These are phyloP conservation scores for Aphis gossypii DNA, from an alignment of 1,140 invertebrate genomes.

Conservation along the genomic window DNA sequence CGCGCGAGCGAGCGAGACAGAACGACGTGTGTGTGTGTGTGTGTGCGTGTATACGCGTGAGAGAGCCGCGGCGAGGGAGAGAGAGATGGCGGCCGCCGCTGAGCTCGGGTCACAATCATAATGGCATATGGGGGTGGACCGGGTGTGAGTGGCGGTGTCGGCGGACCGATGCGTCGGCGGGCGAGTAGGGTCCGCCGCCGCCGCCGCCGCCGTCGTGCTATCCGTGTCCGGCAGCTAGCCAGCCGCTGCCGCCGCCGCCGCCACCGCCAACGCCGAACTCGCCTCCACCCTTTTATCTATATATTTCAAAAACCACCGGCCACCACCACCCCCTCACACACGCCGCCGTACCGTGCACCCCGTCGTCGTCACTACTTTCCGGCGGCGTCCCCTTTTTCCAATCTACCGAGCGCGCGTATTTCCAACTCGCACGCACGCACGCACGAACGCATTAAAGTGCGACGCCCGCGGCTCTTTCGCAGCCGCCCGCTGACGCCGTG, in stretches of 20 bases:
- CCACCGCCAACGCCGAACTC: background rate
- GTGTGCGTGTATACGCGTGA: background rate
- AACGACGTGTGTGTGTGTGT: background rate
- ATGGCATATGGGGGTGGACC: conserved; percentile 45
- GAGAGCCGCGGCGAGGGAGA: background rate
- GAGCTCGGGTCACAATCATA: conserved; percentile 52
- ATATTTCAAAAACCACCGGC: conserved; percentile 37
- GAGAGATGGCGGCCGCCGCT: conserved; percentile 28
- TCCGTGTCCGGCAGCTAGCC: conserved; percentile 56
- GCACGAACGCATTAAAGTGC: conserved; percentile 12
- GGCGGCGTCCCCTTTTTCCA: conserved; percentile 49
- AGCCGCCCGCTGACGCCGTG: background rate
- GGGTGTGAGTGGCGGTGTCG: conserved; percentile 22
- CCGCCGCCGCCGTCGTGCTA: conserved; percentile 31
- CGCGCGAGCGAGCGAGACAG: conserved; percentile 8
- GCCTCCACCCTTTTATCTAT: conserved; percentile 46
- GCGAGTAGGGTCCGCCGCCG: conserved; percentile 49
- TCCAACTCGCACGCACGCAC: conserved; percentile 25
- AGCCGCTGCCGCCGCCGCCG: conserved; percentile 30
- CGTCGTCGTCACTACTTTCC: background rate
- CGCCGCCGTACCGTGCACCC: background rate
- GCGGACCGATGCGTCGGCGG: background rate
- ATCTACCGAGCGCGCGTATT: conserved; percentile 42
- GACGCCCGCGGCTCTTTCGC: conserved; percentile 44
- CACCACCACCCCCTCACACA: background rate